phyloP scores from a whole-genome alignment of 2,888 invertebrate genomes.

The Apotomis turbidana region DNA sequence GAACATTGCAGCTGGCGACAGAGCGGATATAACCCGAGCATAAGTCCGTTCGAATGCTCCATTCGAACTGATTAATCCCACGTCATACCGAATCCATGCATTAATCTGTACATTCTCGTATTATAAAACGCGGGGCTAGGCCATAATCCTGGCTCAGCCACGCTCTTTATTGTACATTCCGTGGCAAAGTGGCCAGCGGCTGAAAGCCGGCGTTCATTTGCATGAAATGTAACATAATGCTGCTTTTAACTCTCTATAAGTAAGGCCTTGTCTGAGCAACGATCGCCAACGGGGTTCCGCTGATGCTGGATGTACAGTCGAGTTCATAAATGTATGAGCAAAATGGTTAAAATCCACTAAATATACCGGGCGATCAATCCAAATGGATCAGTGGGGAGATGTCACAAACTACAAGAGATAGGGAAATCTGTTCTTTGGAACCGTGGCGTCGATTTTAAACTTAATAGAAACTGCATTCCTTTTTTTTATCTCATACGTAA shows the following conservation, averaged over 20 bases:
- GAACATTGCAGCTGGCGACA: no score
- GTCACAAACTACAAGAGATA: no score
- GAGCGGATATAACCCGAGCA: background rate
- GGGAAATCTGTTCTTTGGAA: no score
- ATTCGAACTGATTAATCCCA: slow-evolving; percentile 1
- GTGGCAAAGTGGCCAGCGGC: slow-evolving; percentile 65
- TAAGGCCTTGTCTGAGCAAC: slow-evolving; percentile 60
- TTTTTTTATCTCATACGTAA: no score
- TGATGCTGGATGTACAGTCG: background rate
- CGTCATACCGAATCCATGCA: background rate
- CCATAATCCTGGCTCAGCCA: slow-evolving; percentile 60
- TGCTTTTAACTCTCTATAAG: slow-evolving; percentile 63
- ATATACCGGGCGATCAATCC: no score
- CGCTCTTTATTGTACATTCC: slow-evolving; percentile 66
- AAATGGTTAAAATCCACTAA: background rate
- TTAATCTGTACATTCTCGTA: slow-evolving; percentile 14
- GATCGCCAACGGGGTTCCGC: slow-evolving; percentile 50
- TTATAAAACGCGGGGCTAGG: slow-evolving; percentile 47
- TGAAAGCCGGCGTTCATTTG: slow-evolving; percentile 69
- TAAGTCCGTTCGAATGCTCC: background rate
- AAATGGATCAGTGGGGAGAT: no score
- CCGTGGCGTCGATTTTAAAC: no score
- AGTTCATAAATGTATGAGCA: no score
- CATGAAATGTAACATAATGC: slow-evolving; percentile 64
- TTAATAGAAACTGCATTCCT: no score